Evolutionary conservation across 2,888 invertebrate genomes (phyloP).

Genomic region (Clivina fossor): DNA sequence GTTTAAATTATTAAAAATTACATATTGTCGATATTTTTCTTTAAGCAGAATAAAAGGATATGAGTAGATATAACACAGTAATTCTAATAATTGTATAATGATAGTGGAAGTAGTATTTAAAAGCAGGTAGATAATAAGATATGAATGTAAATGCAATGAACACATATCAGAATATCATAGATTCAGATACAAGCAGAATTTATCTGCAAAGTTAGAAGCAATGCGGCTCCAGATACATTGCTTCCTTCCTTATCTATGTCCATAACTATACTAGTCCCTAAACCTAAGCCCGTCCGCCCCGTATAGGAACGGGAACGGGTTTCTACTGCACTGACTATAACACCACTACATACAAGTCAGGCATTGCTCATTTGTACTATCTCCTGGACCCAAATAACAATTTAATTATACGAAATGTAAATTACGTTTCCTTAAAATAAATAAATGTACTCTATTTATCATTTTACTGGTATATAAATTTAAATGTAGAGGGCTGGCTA

Average conservation of each 20-base stretch:
- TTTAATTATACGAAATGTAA: constrained; percentile 24
- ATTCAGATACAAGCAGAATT: constrained; percentile 15
- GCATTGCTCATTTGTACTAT: background rate
- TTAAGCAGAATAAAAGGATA: too few species aligned
- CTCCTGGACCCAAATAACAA: constrained; percentile 23
- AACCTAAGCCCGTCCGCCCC: background rate
- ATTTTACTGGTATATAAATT: constrained; percentile 3
- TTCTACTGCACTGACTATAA: too few species aligned
- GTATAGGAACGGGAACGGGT: background rate
- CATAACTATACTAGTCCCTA: constrained; percentile 24
- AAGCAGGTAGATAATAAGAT: too few species aligned
- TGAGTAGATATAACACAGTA: too few species aligned
- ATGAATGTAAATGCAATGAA: constrained; percentile 19
- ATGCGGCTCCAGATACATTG: background rate
- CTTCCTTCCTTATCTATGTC: constrained; percentile 20
- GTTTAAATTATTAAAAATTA: too few species aligned
- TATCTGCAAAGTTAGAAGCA: constrained; percentile 19
- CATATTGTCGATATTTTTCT: too few species aligned
- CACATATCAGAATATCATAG: constrained; percentile 13
- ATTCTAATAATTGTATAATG: too few species aligned
- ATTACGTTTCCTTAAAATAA: constrained; percentile 25
- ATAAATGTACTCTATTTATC: constrained; percentile 14
- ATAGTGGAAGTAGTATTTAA: too few species aligned
- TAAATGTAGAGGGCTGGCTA: too few species aligned
- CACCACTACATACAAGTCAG: background rate